Conservation (phyloP, 1,140 invertebrate species). For the Formica selysi region DNA sequence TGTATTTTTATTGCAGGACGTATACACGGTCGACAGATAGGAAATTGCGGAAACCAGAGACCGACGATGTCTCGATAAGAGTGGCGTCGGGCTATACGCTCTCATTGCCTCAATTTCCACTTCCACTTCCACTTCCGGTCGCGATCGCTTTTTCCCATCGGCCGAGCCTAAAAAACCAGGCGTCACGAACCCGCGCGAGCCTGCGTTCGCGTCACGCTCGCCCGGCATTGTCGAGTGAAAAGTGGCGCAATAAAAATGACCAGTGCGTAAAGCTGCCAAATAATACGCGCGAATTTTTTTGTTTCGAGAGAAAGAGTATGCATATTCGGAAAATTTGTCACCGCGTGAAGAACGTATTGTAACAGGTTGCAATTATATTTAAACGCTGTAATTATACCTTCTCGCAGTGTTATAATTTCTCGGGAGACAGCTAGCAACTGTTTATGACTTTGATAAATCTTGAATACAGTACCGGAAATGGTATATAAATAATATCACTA, state of each 20-base stretch:
- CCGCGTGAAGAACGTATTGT: not conserved
- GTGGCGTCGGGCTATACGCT: conserved; percentile 72
- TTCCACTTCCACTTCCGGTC: conserved; percentile 82
- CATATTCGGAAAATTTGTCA: conserved; percentile 10
- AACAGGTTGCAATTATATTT: conserved; percentile 18
- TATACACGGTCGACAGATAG: conserved; percentile 69
- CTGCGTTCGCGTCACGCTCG: conserved; percentile 68
- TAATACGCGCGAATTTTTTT: conserved; percentile 26
- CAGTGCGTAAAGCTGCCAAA: conserved; percentile 58
- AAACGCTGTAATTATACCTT: conserved; percentile 8
- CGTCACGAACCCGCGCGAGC: conserved; percentile 49
- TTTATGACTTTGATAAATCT: not conserved
- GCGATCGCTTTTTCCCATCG: conserved; percentile 76
- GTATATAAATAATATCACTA: not conserved
- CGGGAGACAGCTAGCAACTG: not conserved
- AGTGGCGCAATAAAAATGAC: conserved; percentile 57
- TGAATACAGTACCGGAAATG: not conserved
- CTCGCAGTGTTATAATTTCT: too few species aligned
- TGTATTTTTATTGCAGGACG: conserved; percentile 74
- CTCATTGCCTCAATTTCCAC: conserved; percentile 83
- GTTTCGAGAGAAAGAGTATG: not conserved
- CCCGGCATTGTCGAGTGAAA: conserved; percentile 64
- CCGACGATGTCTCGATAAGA: conserved; percentile 80
- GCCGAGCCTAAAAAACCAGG: conserved; percentile 77
- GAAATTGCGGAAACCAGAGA: conserved; percentile 81